Evolutionary conservation across 2,888 invertebrate species (phyloP).

Genomic region (Eristalis arbustorum): DNA sequence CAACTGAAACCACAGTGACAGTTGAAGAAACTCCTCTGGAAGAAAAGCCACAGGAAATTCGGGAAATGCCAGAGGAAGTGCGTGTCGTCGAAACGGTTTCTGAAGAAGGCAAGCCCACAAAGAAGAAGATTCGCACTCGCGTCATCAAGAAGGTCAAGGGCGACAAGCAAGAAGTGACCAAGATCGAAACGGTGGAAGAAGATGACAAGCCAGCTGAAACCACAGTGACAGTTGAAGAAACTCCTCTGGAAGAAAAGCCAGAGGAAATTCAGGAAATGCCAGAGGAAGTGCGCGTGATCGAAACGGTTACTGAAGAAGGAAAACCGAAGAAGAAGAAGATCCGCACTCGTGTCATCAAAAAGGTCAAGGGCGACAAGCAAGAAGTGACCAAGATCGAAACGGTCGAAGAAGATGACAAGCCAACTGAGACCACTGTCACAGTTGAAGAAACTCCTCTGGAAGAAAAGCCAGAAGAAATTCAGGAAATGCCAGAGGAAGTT

Average conservation of each 20-base stretch:
- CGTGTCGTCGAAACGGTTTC: slow-evolving; percentile 7
- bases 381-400: slow-evolving; percentile 54
- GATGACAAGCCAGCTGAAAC: slow-evolving; percentile 32
- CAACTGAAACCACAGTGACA: slow-evolving; percentile 31
- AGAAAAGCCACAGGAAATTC: slow-evolving; percentile 20
- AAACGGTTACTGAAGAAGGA: slow-evolving; percentile 27
- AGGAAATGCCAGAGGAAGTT: slow-evolving; percentile 33
- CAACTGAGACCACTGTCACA: slow-evolving; percentile 44
- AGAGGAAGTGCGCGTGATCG: slow-evolving; percentile 74
- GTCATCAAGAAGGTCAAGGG: slow-evolving; percentile 40
- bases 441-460: slow-evolving; percentile 36
- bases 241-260: slow-evolving; percentile 25
- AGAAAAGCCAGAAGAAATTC: slow-evolving; percentile 20
- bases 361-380: slow-evolving; percentile 48
- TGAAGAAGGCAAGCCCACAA: slow-evolving; percentile 35
- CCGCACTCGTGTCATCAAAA: slow-evolving; percentile 43
- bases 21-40: slow-evolving; percentile 34
- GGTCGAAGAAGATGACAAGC: slow-evolving; percentile 47
- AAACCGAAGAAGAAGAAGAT: slow-evolving; percentile 49
- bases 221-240: slow-evolving; percentile 32
- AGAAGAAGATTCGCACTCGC: slow-evolving; percentile 36
- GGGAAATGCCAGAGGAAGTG: slow-evolving; percentile 31
- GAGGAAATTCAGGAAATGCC: slow-evolving; percentile 72
- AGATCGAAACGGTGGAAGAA: slow-evolving; percentile 38
- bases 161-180: slow-evolving; percentile 38